phyloP scores from a whole-genome alignment of 1,140 invertebrate genomes.

The Leucophenga varia region DNA sequence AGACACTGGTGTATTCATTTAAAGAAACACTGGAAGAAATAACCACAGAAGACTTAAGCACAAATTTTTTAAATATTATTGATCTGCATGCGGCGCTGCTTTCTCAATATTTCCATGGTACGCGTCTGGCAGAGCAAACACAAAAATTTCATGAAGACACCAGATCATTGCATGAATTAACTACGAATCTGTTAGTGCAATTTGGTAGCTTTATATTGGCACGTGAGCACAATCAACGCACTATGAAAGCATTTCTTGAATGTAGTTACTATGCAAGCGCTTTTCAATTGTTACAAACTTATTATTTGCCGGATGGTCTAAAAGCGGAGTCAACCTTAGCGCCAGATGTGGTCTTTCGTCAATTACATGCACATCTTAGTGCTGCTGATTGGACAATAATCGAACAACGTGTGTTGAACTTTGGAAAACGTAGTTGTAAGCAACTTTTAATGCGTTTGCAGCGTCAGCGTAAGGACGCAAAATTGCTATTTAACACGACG shows the following conservation, averaged over 20 bases:
- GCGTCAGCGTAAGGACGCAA: conserved; percentile 21
- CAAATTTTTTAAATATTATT: conserved; percentile 21
- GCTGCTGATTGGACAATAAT: conserved; percentile 39
- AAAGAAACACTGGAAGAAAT: conserved; percentile 25
- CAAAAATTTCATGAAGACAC: conserved; percentile 15
- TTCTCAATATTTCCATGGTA: conserved; percentile 40
- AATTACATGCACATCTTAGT: conserved; percentile 29
- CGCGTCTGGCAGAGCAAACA: conserved; percentile 36
- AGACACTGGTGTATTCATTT: conserved; percentile 36
- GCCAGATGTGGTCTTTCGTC: background rate
- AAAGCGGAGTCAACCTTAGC: background rate
- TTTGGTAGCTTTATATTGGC: conserved; percentile 33
- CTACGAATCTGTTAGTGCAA: conserved; percentile 19
- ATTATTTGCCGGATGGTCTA: conserved; percentile 41
- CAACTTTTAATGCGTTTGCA: conserved; percentile 33
- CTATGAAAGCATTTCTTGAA: conserved; percentile 44
- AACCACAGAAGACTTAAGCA: conserved; percentile 11
- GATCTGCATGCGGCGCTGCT: conserved; percentile 42
- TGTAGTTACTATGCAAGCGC: conserved; percentile 29
- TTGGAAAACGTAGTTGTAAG: conserved; percentile 37
- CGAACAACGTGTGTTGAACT: conserved; percentile 45
- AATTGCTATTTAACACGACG: conserved; percentile 7
- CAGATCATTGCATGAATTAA: conserved; percentile 4
- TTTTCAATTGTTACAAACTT: conserved; percentile 30
- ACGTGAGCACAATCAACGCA: conserved; percentile 39